Evolutionary conservation across 2,888 invertebrate genomes (phyloP), one percentile per base, ranked within the genome.

Genomic region (Anodontia alba): DNA sequence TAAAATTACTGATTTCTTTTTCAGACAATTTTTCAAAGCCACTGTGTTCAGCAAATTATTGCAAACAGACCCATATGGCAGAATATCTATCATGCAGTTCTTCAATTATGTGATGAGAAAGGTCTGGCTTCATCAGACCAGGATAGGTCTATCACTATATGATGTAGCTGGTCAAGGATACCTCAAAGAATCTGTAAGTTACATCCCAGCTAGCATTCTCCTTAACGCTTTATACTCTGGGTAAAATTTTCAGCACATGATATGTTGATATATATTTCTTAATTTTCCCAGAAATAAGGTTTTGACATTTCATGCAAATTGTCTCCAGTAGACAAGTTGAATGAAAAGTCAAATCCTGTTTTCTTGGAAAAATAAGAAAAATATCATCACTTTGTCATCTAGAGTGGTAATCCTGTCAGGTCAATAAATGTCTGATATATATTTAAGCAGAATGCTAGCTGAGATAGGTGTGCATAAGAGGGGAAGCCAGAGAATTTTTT

Each of bases 101-200:
- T 99, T 98, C 94, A 99, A 98, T 95, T 99, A 99, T 93, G 97
- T 98, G 0, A 94, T 98, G 98, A 96, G 98, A 20, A 97, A 98
- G 93, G 98, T 98, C 10, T 99, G 99, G 98, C 95, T 98, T 68
- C 97, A 98, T 92, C 98, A 99, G 95, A 98, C 98, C 0, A 96
- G 99, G 92, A 98, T 99, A 76, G 98, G 98, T 0, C 95, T 99
- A 33, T 98, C 98, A 0, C 95, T 99, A 43, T 99, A 99, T 94
- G 99, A 99, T 94, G 97, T 97, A 69, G 97, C 97, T 0, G 99
- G 99, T 0, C 98, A 98, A 93, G 98, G 98, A 20, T 98, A 97
- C 92, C 95, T 98, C 10, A 96, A 97, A 80, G 98, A 98, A 95
- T 96, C 97, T 87, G 97, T 97, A 93, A 95, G 93, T 90, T 36